Conservation (phyloP, 2,888 invertebrate genomes). For the Mimachlamys varia region DNA sequence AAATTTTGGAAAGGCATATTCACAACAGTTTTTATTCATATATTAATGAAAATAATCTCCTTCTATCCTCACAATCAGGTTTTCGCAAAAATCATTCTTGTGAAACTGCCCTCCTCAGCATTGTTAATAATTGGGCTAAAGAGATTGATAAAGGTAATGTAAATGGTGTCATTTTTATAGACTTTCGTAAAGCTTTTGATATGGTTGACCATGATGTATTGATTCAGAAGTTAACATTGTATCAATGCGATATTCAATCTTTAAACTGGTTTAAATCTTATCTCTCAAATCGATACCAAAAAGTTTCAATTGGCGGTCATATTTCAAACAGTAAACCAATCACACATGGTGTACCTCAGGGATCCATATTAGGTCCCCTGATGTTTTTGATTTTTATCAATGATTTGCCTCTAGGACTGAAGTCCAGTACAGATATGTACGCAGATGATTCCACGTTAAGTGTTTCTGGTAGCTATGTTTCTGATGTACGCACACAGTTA, state of each 20-base stretch:
- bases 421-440: too few species aligned
- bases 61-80: neutral
- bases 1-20: too few species aligned
- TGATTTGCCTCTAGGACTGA: too few species aligned
- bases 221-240: too few species aligned
- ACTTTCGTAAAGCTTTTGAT: slow-evolving; percentile 39
- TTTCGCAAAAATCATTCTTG: neutral
- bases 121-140: neutral
- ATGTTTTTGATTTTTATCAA: too few species aligned
- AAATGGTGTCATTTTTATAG: neutral
- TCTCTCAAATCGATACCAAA: slow-evolving; percentile 14
- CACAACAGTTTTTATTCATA: neutral
- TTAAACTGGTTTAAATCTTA: slow-evolving; percentile 37
- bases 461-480: too few species aligned
- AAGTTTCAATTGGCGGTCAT: neutral
- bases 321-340: neutral
- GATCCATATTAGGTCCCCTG: too few species aligned
- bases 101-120: neutral
- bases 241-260: neutral
- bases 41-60: neutral
- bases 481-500: too few species aligned
- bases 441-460: too few species aligned
- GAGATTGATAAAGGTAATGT: neutral
- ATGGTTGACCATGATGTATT: slow-evolving; percentile 36
- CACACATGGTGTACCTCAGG: slow-evolving; percentile 39